Evolutionary conservation across 2,113 vertebrate genomes (phyloP).

Genomic region (Verasper variegatus): DNA sequence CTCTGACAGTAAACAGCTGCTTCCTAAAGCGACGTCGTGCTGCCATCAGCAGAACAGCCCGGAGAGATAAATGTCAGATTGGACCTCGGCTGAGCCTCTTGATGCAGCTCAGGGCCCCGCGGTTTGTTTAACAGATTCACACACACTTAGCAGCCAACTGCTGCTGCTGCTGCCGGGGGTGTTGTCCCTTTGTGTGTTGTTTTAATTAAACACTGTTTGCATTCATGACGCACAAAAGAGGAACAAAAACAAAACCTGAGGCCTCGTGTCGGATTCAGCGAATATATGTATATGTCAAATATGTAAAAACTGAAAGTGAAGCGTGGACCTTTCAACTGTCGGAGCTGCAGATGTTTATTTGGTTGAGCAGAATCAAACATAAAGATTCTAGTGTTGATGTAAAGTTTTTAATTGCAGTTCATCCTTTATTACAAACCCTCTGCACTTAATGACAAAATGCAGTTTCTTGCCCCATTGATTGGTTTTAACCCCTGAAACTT

Average conservation of each 20-base stretch:
- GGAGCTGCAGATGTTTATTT: too few species aligned
- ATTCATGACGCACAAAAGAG: neutral
- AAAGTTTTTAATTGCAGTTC: too few species aligned
- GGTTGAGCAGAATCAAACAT: too few species aligned
- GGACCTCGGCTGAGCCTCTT: slow-evolving; percentile 75
- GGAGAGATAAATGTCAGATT: slow-evolving; percentile 87
- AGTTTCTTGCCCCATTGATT: too few species aligned
- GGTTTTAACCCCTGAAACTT: too few species aligned
- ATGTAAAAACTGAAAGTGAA: too few species aligned
- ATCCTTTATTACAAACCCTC: too few species aligned
- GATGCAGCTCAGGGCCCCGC: slow-evolving; percentile 72
- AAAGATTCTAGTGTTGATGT: too few species aligned
- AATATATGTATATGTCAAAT: neutral
- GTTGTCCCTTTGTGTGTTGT: slow-evolving; percentile 4
- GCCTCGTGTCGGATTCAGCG: slow-evolving; percentile 1
- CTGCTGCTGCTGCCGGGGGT: slow-evolving; percentile 20
- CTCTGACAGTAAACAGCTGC: slow-evolving; percentile 86
- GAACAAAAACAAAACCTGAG: neutral
- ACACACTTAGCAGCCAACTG: slow-evolving; percentile 65
- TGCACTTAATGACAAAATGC: too few species aligned
- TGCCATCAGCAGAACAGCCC: slow-evolving; percentile 82
- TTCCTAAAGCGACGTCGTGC: slow-evolving; percentile 75
- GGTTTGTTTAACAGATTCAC: slow-evolving; percentile 75
- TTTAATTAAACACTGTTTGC: slow-evolving; percentile 38
- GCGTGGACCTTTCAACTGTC: too few species aligned